Base-by-base conservation (phyloP, 2,888 invertebrate species). In the Lycophotia porphyrea region DNA sequence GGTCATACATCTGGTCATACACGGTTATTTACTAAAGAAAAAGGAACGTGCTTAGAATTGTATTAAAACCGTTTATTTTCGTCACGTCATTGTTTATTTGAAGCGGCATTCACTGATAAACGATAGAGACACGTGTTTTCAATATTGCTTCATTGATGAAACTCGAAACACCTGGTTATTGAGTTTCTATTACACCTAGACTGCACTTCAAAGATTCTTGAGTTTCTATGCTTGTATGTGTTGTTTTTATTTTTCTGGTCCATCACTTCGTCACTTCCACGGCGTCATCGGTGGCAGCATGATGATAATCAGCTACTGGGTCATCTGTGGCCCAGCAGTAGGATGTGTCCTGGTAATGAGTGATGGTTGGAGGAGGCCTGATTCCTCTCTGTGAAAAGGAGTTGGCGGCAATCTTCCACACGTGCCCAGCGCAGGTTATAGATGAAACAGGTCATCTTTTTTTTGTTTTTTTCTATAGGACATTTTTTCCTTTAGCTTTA, bases 1-100 rank as follows among this genome's bases (percentile, higher is more conserved):
- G 2, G 18, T 21, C 60, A 60, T 60, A 34, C 9, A 21, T 34
- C 21, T 58, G 58, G 58, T 31, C 18, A 18, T 15, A 21, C 31
- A 18, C 7, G 58, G 31, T 21, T 60, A n/a, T 52, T 52, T 49
- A n/a, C 49, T 49, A 0, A 31, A 61, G 60, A 31, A 52, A 63
- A 9, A n/a, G 44, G 21, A 18, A 31, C 64, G 55, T 58, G 78
- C 76, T 42, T 15, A 58, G 1, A 74, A 27, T 55, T 72, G 52
- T n/a, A 76, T 34, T 76, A 31, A 52, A 81, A 47, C 52, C 24
- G 44, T 82, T 52, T 61, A 76, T 13, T 68, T 82, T 52, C n/a
- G 58, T 69, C 78, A 78, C 78, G 83, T 68, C 64, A 68, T 52
- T 34, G 2, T 58, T 13, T 39, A 27, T 9, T 77, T 65, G 64